Evolutionary conservation across 2,888 invertebrate species (phyloP), one percentile per base, ranked within the genome.

Genomic region (Noctua comes): DNA sequence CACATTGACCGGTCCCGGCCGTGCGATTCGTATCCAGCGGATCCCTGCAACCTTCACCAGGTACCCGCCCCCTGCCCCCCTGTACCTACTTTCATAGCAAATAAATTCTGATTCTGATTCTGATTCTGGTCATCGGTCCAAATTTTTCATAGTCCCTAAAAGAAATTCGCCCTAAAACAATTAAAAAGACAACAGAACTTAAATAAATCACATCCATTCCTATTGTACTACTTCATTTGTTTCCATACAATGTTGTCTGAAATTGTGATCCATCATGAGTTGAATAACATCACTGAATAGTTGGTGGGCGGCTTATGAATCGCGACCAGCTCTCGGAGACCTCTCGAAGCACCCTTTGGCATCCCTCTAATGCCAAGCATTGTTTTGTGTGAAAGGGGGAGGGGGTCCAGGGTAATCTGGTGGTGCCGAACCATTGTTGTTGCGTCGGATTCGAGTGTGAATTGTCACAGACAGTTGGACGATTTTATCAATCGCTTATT

Each of bases 401-500:
- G 83, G 86, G 78, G 86, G 93, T 74, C 89, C 94, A 88, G 74
- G 70, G 71, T 90, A 90, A 83, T 76, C 79, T 94, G 95, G 95
- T 91, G 89, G 89, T 90, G 84, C 85, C 82, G 83, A 88, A 91
- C 94, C 92, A 95, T 95, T 95, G 95, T 95, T 93, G 92, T 92
- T 92, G 91, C 93, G 92, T 94, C 91, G 92, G 93, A 94, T 95
- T 94, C 92, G 94, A 95, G 95, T 95, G 95, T 94, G 95, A 95
- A 95, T 95, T 95, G 95, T 96, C 95, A 95, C 94, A 95, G 94
- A 91, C 95, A 95, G 94, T 91, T 91, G 92, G 93, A 91, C 91
- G 95, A 94, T 95, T 95, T 95, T 95, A 95, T 95, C 95, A 95
- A 95, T 95, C 93, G 93, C 93, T 93, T 95, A 95, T 95, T 95